These are phyloP conservation scores for Asobara japonica DNA, from an alignment of 1,140 invertebrate genomes.

Conservation along the genomic window DNA sequence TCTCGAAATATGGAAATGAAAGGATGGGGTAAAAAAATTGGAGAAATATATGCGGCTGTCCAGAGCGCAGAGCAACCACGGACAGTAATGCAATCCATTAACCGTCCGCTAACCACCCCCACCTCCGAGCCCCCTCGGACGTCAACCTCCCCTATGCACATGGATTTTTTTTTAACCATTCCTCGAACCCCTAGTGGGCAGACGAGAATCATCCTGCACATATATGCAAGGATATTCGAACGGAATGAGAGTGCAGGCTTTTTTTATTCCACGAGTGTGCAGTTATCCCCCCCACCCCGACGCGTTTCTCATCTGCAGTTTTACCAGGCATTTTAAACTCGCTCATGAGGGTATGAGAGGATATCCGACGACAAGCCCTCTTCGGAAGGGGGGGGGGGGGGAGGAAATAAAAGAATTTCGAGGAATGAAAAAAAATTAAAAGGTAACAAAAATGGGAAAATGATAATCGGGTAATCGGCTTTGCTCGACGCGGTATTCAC, in stretches of 20 bases:
- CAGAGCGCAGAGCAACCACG: slow-evolving; percentile 11
- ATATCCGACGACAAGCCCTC: not conserved
- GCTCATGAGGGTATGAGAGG: not conserved
- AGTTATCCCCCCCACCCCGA: not conserved
- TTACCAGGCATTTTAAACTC: not conserved
- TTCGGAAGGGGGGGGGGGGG: not conserved
- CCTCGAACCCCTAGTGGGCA: not conserved
- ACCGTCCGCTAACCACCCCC: slow-evolving; percentile 1
- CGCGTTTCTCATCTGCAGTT: not conserved
- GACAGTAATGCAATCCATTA: slow-evolving; percentile 17
- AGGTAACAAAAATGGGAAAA: not conserved
- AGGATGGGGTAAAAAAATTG: not conserved
- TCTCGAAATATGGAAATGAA: not conserved
- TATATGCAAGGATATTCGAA: slow-evolving; percentile 3
- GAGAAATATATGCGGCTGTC: slow-evolving; percentile 11
- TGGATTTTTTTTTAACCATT: not conserved
- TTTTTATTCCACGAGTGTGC: slow-evolving; percentile 1
- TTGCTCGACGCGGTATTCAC: not conserved
- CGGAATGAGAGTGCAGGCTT: slow-evolving; percentile 2
- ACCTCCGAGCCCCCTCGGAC: not conserved
- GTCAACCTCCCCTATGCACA: slow-evolving; percentile 12
- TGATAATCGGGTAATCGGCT: slow-evolving; percentile 8
- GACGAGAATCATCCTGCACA: not conserved
- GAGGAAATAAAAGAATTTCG: not conserved
- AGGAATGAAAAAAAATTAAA: not conserved